Evolutionary conservation across 2,797 vertebrate species (phyloP).

Genomic region (Coilia nasus): DNA sequence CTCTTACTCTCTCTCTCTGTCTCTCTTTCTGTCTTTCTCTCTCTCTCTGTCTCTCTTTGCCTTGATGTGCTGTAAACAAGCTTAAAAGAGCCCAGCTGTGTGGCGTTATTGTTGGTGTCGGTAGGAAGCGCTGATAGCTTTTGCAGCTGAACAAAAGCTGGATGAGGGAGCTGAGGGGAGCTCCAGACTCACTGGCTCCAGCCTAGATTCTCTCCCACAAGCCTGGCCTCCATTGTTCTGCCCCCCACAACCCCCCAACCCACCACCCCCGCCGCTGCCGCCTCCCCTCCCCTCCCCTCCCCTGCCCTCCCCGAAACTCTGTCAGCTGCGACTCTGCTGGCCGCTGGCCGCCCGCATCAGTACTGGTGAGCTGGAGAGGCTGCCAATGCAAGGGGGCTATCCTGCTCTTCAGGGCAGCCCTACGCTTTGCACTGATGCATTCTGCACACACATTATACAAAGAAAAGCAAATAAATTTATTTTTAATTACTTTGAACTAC

Average conservation of each 20-base stretch:
- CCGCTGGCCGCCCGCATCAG: constrained; percentile 6
- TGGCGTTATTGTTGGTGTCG: constrained; percentile 88
- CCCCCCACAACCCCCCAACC: constrained; percentile 63
- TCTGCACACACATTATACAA: too few species aligned
- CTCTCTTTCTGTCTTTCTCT: constrained; percentile 37
- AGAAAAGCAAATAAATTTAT: too few species aligned
- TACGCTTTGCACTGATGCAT: background rate
- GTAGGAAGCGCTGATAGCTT: constrained; percentile 89
- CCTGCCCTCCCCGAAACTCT: constrained; percentile 61
- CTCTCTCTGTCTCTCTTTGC: constrained; percentile 55
- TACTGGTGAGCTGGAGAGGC: background rate
- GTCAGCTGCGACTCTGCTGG: constrained; percentile 75
- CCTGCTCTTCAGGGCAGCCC: background rate
- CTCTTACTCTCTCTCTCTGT: constrained; percentile 29
- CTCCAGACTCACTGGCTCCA: constrained; percentile 87
- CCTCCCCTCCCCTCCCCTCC: constrained; percentile 56
- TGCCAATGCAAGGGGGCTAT: constrained; percentile 14
- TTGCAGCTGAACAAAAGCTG: constrained; percentile 89
- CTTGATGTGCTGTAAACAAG: constrained; percentile 88
- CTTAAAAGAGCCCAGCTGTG: constrained; percentile 87
- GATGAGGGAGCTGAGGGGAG: constrained; percentile 83
- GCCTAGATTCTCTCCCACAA: constrained; percentile 88
- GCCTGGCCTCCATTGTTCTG: constrained; percentile 84
- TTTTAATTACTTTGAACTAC: too few species aligned
- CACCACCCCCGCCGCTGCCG: constrained; percentile 44